Evolutionary conservation across 2,888 invertebrate genomes (phyloP).

Genomic region (Rhagonycha fulva): DNA sequence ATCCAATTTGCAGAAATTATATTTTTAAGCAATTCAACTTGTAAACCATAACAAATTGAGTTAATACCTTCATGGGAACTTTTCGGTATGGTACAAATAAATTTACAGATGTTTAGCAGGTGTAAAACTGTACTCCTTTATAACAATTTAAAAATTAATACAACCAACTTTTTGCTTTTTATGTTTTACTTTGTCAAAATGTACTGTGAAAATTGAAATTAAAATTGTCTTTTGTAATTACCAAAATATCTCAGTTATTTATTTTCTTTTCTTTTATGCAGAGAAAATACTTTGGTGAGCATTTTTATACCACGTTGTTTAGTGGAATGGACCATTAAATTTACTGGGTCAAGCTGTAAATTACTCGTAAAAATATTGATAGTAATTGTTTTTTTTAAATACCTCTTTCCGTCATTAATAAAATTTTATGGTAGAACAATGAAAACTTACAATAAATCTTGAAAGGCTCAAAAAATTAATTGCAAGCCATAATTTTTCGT

Average conservation of each 20-base stretch:
- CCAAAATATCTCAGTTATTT: background rate
- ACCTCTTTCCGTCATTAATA: background rate
- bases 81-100: background rate
- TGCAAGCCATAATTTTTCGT: background rate
- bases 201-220: background rate
- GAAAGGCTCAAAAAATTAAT: background rate
- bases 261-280: background rate
- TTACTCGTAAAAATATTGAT: slow-evolving; percentile 5
- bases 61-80: background rate
- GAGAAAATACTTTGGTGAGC: background rate
- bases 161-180: background rate
- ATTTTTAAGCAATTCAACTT: background rate
- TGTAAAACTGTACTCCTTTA: background rate
- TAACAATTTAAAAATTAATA: background rate
- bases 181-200: background rate
- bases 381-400: slow-evolving; percentile 5
- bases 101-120: background rate
- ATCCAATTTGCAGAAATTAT: background rate
- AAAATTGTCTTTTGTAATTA: background rate
- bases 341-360: slow-evolving; percentile 11
- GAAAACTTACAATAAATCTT: background rate
- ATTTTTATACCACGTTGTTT: background rate
- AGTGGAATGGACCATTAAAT: slow-evolving; percentile 7
- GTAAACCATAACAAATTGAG: background rate
- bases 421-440: background rate